Evolutionary conservation across 2,797 vertebrate genomes (phyloP), one percentile per base, ranked within the genome.

Genomic region (Artibeus jamaicensis): DNA sequence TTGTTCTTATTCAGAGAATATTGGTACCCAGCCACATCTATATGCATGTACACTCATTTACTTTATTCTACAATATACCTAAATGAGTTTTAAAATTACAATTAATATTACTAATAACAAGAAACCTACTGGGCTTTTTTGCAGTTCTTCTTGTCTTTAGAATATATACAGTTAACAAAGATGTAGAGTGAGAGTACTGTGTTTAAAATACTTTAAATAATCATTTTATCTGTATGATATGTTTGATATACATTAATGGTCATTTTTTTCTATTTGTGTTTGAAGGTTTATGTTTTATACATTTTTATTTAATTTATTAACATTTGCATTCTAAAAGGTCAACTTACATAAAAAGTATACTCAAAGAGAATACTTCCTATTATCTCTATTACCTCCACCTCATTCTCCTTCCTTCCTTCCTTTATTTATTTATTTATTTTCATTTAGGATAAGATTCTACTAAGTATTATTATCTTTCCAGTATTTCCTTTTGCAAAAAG

Each of bases 61-160:
- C 6, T 48, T 83, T 89, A 82, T 78, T 53, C 0, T 84, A 15
- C 0, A 76, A 34, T 67, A 68, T 83, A 59, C 15, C n/a, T n/a
- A 78, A 81, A 77, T 82, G 65, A 86, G n/a, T 79, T 93, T 79
- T 10, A 74, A 95, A 90, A 39, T 76, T 81, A 26, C 10, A 78
- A 19, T 84, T 26, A 96, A 50, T 89, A 76, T 81, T 89, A 88
- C 10, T 71, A 73, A 57, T 18, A 53, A 78, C 21, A 82, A 78
- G 34, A 82, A 89, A 70, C 4, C 15, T 86, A 50, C 10, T 74
- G 50, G 48, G 11, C 24, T 92, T 89, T 93, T 74, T 76, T 85
- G 34, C 10, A 90, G 22, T 68, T 93, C 10, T 62, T 91, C 82
- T 89, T 84, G 12, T 79, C 26, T 85, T 96, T 88, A 77, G 10